Evolutionary conservation across 2,797 vertebrate species (phyloP).

Genomic region (Macrochelys suwanniensis): DNA sequence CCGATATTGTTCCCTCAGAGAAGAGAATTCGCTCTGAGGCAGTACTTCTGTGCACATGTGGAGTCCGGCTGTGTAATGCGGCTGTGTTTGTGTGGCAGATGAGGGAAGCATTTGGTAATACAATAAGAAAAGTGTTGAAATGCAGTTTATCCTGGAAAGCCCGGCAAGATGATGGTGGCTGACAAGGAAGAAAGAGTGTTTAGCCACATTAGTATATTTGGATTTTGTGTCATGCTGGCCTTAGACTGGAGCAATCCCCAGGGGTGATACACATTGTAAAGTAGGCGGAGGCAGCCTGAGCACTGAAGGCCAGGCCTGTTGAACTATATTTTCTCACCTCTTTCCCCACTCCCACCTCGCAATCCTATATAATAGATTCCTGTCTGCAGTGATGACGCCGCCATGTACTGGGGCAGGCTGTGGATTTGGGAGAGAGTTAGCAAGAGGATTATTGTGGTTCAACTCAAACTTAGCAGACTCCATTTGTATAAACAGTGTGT

Average conservation of each 20-base stretch:
- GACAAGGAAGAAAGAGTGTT: neutral
- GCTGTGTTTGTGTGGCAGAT: neutral
- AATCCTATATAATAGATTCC: neutral
- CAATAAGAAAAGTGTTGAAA: neutral
- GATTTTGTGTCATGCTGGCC: accelerated
- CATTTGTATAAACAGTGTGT: neutral
- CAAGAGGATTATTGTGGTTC: neutral
- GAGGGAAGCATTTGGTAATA: neutral
- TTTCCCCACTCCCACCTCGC: neutral
- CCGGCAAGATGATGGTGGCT: neutral
- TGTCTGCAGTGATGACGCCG: neutral
- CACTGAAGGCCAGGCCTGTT: neutral
- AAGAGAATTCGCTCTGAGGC: neutral
- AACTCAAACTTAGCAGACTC: neutral
- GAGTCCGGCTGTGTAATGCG: neutral
- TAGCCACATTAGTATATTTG: neutral
- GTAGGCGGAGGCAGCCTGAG: neutral
- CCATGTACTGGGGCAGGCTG: neutral
- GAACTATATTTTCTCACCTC: neutral
- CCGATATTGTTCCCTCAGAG: neutral
- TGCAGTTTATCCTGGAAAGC: neutral
- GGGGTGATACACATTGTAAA: neutral
- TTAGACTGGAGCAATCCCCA: neutral
- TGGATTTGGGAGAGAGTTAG: neutral
- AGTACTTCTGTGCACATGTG: neutral